These are phyloP conservation scores for Typhlomys cinereus DNA, from an alignment of 2,113 vertebrate genomes.

Conservation along the genomic window DNA sequence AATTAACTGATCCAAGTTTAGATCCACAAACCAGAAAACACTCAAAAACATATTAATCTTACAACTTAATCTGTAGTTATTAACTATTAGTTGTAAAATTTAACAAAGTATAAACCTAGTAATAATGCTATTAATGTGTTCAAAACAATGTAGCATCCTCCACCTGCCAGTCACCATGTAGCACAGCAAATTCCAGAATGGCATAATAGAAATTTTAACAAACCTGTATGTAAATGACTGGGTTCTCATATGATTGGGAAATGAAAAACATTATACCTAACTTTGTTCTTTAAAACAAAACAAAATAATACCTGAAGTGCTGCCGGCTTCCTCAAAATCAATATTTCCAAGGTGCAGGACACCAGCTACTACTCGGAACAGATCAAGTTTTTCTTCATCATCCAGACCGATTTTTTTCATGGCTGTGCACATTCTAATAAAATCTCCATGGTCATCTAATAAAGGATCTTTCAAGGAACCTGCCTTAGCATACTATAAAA, in stretches of 20 bases:
- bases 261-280: background rate
- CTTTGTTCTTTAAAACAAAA: background rate
- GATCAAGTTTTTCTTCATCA: constrained; percentile 95
- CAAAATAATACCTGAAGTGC: constrained; percentile 91
- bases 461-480: constrained; percentile 96
- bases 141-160: background rate
- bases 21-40: background rate
- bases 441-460: constrained; percentile 96
- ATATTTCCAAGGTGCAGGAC: constrained; percentile 98
- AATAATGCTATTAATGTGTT: constrained; percentile 22
- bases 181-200: background rate
- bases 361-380: constrained; percentile 97
- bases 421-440: constrained; percentile 94
- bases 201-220: background rate
- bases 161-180: background rate
- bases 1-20: constrained; percentile 22
- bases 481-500: constrained; percentile 91
- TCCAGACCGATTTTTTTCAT: constrained; percentile 99
- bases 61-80: constrained; percentile 30
- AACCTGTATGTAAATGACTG: background rate
- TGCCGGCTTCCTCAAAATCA: constrained; percentile 98
- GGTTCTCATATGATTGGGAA: background rate
- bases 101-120: background rate
- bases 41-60: background rate
- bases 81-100: background rate